These are phyloP conservation scores for Epizoanthus fatuus DNA, from an alignment of 92 coral and sea anemone genomes.

Conservation along the genomic window DNA sequence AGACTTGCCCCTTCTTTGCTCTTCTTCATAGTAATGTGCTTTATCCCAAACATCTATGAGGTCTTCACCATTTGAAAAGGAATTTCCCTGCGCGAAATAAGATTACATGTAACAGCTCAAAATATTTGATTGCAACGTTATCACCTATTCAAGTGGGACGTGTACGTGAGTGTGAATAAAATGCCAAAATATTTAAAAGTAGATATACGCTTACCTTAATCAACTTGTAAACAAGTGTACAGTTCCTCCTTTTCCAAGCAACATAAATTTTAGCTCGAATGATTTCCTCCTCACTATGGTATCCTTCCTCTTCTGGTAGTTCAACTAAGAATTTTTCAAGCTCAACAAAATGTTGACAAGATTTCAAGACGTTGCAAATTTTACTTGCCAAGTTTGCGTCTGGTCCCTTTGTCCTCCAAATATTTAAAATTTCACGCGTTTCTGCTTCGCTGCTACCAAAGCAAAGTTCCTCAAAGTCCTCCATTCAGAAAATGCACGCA, in stretches of 20 bases:
- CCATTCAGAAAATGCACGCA: constrained; percentile 23
- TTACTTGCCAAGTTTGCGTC: constrained; percentile 39
- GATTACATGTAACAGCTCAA: not conserved
- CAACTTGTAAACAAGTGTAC: constrained; percentile 46
- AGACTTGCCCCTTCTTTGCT: constrained; percentile 21
- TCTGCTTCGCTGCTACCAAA: not conserved
- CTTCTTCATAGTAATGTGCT: constrained; percentile 65
- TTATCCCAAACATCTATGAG: constrained; percentile 68
- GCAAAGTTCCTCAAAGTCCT: not conserved
- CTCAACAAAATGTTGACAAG: constrained; percentile 20
- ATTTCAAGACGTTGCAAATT: constrained; percentile 51
- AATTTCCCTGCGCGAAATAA: constrained; percentile 27
- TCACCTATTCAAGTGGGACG: constrained; percentile 28
- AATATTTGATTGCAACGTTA: constrained; percentile 9
- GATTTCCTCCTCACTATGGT: constrained; percentile 26
- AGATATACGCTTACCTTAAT: constrained; percentile 41
- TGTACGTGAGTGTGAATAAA: constrained; percentile 10
- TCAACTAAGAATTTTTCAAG: constrained; percentile 46
- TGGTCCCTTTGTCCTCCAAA: constrained; percentile 36
- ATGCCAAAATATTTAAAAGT: not conserved
- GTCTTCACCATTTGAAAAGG: constrained; percentile 65
- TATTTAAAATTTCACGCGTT: not conserved
- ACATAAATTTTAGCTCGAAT: constrained; percentile 45
- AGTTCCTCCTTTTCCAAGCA: constrained; percentile 48
- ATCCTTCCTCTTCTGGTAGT: constrained; percentile 42